Percentiles rank a stretch among this genome's conserved stretches.
Conservation (phyloP, 1,140 invertebrate species). For the Saccostrea glomerata region DNA sequence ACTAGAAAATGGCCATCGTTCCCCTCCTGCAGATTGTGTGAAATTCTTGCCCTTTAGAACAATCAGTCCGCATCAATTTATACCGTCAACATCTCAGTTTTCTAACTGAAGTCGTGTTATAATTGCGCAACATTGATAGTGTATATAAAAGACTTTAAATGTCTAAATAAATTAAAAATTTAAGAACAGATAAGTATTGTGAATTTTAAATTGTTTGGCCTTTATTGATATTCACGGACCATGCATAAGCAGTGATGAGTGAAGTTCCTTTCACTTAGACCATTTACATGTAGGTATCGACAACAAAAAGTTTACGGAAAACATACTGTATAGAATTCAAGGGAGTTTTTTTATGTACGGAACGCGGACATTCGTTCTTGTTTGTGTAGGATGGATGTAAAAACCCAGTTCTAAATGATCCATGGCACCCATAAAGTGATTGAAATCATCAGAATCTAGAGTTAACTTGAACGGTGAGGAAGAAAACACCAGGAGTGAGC, state of each 20-base stretch:
- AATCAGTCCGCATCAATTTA: too few species aligned
- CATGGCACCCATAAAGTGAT: too few species aligned
- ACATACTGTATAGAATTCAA: not conserved
- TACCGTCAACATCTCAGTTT: too few species aligned
- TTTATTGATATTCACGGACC: not conserved
- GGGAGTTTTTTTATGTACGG: not conserved
- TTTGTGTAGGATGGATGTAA: not conserved
- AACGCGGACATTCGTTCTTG: not conserved
- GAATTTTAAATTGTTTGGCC: not conserved
- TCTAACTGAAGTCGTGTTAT: too few species aligned
- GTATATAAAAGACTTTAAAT: not conserved
- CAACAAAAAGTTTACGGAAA: not conserved
- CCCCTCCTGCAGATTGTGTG: too few species aligned
- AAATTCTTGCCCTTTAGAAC: too few species aligned
- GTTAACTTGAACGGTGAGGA: too few species aligned
- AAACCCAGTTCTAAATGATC: too few species aligned
- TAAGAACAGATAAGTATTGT: not conserved
- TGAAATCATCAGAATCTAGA: too few species aligned
- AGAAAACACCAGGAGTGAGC: too few species aligned
- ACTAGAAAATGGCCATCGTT: too few species aligned
- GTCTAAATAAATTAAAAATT: not conserved
- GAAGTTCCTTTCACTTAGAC: not conserved
- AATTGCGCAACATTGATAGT: too few species aligned
- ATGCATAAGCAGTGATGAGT: conserved; percentile 13
- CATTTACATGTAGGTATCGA: not conserved